Evolutionary conservation across 1,140 invertebrate species (phyloP), one percentile per base, ranked within the genome.

Genomic region (Neodiprion virginianus): DNA sequence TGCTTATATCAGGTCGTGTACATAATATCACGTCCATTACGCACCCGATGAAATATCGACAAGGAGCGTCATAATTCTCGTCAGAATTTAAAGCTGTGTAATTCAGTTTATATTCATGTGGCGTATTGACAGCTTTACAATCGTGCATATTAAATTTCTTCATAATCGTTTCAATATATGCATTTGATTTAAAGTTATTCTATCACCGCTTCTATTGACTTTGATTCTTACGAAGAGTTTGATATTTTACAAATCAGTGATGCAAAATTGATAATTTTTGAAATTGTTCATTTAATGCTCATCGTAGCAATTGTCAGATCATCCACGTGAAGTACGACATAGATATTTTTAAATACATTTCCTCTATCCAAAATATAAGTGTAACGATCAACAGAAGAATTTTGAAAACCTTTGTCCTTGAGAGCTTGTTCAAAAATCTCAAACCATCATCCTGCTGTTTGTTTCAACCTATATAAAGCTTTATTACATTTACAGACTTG

Each of bases 401-500:
- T 76, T 65, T 74, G n/a, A 23, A 76, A 76, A n/a, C 79, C 72
- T 67, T 67, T 69, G 23, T 75, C 48, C 69, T 49, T 48, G 5
- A 78, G 48, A 14, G 21, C 49, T 14, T 21, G 17, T 21, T 21
- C 0, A 21, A 21, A 21, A 21, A 21, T 21, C 17, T 21, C 0
- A 21, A 21, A 21, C 17, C 17, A 21, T 21, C 17, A 21, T 21
- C 17, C 17, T 21, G 17, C 17, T 21, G 17, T 21, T 21, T 21
- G 17, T 66, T 84, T 82, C 0, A 87, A 76, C 0, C 79, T 83
- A 75, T 88, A 86, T 0, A 86, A 28, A n/a, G 78, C 77, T 77
- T 82, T 84, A 1, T 79, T 73, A 2, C 86, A 67, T 71, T 66
- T 78, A 14, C 74, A 77, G 1, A 79, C 74, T 71, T 69, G 12